These are phyloP conservation scores for Saccopteryx leptura DNA, from an alignment of 2,113 vertebrate species.

Conservation along the genomic window DNA sequence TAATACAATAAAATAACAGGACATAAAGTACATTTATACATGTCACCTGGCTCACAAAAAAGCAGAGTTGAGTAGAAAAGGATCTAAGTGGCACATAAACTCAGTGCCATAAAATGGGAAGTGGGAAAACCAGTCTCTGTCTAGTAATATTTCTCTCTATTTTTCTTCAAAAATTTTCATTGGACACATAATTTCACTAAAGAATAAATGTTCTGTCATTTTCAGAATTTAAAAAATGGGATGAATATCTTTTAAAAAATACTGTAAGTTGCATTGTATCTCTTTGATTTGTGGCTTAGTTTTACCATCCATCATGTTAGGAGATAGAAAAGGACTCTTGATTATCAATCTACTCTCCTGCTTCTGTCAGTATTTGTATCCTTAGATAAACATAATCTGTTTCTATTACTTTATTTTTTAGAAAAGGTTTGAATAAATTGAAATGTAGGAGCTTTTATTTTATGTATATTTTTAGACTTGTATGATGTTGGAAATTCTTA, in stretches of 20 bases:
- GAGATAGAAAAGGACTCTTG: constrained; percentile 39
- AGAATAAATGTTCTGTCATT: constrained; percentile 69
- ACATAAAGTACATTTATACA: background rate
- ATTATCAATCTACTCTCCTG: constrained; percentile 55
- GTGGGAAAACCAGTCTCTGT: background rate
- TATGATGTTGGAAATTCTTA: constrained; percentile 19
- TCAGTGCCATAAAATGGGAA: background rate
- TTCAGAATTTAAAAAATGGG: constrained; percentile 70
- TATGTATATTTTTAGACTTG: background rate
- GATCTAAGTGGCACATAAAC: background rate
- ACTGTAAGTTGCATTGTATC: constrained; percentile 49
- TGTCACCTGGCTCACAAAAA: background rate
- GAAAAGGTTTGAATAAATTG: constrained; percentile 42
- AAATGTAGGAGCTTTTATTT: constrained; percentile 48
- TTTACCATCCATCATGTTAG: constrained; percentile 51
- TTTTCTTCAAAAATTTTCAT: constrained; percentile 62
- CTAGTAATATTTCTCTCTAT: background rate
- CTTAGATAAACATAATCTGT: constrained; percentile 66
- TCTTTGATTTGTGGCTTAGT: constrained; percentile 74
- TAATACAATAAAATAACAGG: background rate
- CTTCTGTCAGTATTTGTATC: constrained; percentile 27
- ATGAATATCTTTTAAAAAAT: constrained; percentile 61
- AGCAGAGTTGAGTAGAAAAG: background rate
- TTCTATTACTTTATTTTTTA: constrained; percentile 65
- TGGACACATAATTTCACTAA: constrained; percentile 29